These are phyloP conservation scores for Marmota flaviventris DNA, from an alignment of 2,113 vertebrate genomes.

Conservation along the genomic window DNA sequence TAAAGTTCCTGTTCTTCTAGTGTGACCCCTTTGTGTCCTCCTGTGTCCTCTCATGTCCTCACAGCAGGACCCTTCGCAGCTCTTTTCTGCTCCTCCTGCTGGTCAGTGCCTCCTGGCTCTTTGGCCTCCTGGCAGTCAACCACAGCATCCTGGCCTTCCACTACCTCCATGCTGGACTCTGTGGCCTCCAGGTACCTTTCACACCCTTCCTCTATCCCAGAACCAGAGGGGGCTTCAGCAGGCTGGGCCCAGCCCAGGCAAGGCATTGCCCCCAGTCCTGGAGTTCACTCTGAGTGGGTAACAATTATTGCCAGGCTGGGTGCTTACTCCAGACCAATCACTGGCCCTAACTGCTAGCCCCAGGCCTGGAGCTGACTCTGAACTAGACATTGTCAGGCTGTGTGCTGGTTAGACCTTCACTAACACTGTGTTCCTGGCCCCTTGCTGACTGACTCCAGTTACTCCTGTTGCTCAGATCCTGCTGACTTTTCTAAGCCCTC, in stretches of 20 bases:
- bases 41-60: constrained; percentile 82
- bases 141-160: constrained; percentile 99
- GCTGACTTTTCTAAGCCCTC: neutral
- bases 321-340: neutral
- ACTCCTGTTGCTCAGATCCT: neutral
- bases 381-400: neutral
- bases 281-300: neutral
- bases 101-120: constrained; percentile 97
- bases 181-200: constrained; percentile 94
- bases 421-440: neutral
- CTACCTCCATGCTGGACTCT: constrained; percentile 97
- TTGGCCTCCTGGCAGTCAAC: constrained; percentile 98
- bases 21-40: constrained; percentile 67
- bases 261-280: neutral
- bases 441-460: neutral
- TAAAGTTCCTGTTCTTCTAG: constrained; percentile 17
- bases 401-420: neutral
- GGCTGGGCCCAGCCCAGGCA: neutral
- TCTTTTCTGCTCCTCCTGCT: constrained; percentile 97
- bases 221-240: neutral
- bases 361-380: neutral
- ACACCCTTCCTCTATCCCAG: neutral
- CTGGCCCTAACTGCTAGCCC: neutral
- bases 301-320: neutral
- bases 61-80: constrained; percentile 94